Evolutionary conservation across 1,140 invertebrate species (phyloP), one percentile per base, ranked within the genome.

Genomic region (Drosophila virilis): DNA sequence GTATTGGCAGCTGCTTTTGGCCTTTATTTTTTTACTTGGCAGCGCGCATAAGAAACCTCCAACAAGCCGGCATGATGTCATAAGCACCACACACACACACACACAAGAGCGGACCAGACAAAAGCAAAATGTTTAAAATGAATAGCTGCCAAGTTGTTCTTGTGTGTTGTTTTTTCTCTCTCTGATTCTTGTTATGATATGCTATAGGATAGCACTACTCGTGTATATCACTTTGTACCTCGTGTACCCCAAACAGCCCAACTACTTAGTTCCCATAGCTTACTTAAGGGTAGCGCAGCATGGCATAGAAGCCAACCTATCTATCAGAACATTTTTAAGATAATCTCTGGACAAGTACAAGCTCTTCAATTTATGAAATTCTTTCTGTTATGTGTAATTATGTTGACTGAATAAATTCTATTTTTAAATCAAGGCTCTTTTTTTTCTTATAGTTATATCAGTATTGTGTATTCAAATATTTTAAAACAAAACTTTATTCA

Each of bases 31-130:
- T 33, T 32, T 45, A n/a, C 40, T 40, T 54, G 51, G 8, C 32
- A 58, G 35, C 17, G n/a, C n/a, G 38, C 57, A 50, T 6, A 54
- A 61, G 35, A 70, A 70, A 66, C 50, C 57, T 45, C 66, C 67
- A 75, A 71, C 54, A 71, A 75, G 73, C 60, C 64, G 60, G 73
- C 67, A 75, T 75, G 73, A 75, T 75, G 73, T 75, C 73, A 75
- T 75, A 75, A 65, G 73, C 73, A 67, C 55, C 13, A 32, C 51
- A 54, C 51, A 59, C 45, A 45, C 32, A 52, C 46, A 48, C 59
- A 62, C 40, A 57, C 50, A 42, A 22, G 22, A 28, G 9, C 12
- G 6, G 32, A 13, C 35, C 40, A 65, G 60, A 57, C 68, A 58
- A 59, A 66, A 35, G 52, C 69, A 61, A 50, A 72, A 58, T 66